Percentiles rank a stretch among this genome's conserved stretches.
Conservation (phyloP, 2,888 invertebrate species). For the Disparrhopalites patrizii region DNA sequence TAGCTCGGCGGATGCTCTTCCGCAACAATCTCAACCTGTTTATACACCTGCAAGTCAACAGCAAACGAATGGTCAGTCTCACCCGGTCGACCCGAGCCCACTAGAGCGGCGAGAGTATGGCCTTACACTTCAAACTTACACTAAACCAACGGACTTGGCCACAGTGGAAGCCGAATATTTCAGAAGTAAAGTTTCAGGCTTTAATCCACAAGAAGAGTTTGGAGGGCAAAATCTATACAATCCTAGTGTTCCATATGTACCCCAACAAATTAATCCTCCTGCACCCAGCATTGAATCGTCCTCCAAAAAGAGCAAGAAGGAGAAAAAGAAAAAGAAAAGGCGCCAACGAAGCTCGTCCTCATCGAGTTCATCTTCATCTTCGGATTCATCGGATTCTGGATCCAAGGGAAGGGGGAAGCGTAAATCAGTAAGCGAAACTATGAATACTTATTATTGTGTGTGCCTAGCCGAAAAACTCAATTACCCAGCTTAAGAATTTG, state of each 20-base stretch:
- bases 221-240: constrained; percentile 4
- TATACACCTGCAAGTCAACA: constrained; percentile 12
- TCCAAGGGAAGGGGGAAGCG: constrained; percentile 31
- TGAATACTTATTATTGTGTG: too few species aligned
- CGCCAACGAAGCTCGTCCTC: constrained; percentile 42
- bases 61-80: constrained; percentile 10
- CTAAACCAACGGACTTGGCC: constrained; percentile 6
- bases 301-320: constrained; percentile 28
- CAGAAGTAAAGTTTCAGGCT: background rate
- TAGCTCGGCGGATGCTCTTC: background rate
- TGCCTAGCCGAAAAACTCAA: too few species aligned
- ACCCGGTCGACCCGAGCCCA: background rate
- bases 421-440: constrained; percentile 17
- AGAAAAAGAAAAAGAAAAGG: constrained; percentile 45
- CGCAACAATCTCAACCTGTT: background rate
- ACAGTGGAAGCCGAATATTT: constrained; percentile 1
- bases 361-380: constrained; percentile 44
- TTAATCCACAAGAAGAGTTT: constrained; percentile 12
- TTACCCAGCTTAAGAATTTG: too few species aligned
- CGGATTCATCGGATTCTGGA: constrained; percentile 36
- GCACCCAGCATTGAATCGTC: background rate
- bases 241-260: constrained; percentile 10
- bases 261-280: background rate
- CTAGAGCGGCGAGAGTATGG: constrained; percentile 1
- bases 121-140: background rate